Evolutionary conservation across 1,140 invertebrate species (phyloP).

Genomic region (Drosophila rhopaloa): DNA sequence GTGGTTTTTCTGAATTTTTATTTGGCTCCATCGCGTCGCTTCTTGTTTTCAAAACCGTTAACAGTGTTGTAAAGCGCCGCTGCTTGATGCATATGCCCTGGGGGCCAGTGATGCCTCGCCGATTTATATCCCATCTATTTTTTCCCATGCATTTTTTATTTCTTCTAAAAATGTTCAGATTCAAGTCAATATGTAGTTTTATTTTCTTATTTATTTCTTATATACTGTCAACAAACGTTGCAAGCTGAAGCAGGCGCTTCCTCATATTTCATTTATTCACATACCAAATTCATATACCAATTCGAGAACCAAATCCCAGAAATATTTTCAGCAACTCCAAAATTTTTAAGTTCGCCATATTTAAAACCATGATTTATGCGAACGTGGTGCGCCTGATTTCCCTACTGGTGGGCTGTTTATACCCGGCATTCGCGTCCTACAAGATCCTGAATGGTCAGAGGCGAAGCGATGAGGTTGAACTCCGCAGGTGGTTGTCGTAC

Average conservation of each 20-base stretch:
- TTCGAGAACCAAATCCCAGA: slow-evolving; percentile 3
- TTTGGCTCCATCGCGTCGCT: not conserved
- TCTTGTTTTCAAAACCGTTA: not conserved
- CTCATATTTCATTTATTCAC: no score
- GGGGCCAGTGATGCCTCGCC: no score
- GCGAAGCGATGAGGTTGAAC: slow-evolving; percentile 96
- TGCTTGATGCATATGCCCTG: no score
- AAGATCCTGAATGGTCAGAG: slow-evolving; percentile 85
- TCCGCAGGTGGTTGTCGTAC: slow-evolving; percentile 87
- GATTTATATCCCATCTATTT: no score
- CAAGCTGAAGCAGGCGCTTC: not conserved
- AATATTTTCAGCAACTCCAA: slow-evolving; percentile 4
- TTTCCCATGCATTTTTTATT: no score
- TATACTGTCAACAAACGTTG: no score
- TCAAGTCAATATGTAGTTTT: no score
- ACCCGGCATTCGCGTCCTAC: slow-evolving; percentile 88
- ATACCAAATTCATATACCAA: not conserved
- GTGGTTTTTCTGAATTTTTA: not conserved
- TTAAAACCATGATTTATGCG: slow-evolving; percentile 9
- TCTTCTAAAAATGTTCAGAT: no score
- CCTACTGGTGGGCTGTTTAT: slow-evolving; percentile 58
- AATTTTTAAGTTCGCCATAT: not conserved
- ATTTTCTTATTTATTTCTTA: no score
- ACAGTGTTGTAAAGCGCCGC: not conserved
- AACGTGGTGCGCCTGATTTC: slow-evolving; percentile 20